These are phyloP conservation scores for Oreonectes daqikongensis DNA, from an alignment of 2,797 vertebrate species.

Conservation along the genomic window DNA sequence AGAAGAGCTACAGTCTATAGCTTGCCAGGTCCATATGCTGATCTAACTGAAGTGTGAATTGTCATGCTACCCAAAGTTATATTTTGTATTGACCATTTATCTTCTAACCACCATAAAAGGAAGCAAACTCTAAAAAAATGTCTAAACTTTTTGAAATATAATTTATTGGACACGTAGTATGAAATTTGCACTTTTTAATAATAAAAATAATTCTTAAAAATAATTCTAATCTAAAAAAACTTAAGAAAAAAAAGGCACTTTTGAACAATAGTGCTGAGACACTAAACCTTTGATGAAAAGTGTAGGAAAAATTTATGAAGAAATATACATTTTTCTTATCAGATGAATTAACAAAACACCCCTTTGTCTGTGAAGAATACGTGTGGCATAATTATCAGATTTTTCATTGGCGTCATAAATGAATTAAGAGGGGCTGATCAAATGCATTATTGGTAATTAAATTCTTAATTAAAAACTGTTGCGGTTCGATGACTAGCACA, in stretches of 20 bases:
- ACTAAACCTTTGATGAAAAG: neutral
- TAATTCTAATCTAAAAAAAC: too few relatives aligned
- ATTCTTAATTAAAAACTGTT: constrained; percentile 56
- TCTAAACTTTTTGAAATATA: neutral
- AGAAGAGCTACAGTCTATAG: neutral
- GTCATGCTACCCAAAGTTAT: constrained; percentile 3
- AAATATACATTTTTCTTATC: constrained; percentile 35
- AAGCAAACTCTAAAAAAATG: neutral
- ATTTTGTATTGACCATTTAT: constrained; percentile 22
- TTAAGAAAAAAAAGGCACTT: too few relatives aligned
- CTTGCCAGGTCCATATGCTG: constrained; percentile 25
- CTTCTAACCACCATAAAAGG: constrained; percentile 5
- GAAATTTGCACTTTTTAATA: too few relatives aligned
- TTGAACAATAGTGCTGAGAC: neutral
- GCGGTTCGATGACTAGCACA: constrained; percentile 51
- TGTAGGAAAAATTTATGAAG: neutral
- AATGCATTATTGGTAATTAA: constrained; percentile 58
- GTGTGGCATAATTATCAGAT: constrained; percentile 38
- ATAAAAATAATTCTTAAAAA: too few relatives aligned
- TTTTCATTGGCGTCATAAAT: constrained; percentile 35
- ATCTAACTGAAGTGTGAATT: constrained; percentile 12
- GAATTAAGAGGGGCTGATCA: constrained; percentile 54
- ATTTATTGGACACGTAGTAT: neutral
- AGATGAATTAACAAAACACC: constrained; percentile 15
- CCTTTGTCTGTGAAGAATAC: constrained; percentile 38